Evolutionary conservation across 2,888 invertebrate species (phyloP), one percentile per base, ranked within the genome.

Genomic region (Brassicogethes aeneus): DNA sequence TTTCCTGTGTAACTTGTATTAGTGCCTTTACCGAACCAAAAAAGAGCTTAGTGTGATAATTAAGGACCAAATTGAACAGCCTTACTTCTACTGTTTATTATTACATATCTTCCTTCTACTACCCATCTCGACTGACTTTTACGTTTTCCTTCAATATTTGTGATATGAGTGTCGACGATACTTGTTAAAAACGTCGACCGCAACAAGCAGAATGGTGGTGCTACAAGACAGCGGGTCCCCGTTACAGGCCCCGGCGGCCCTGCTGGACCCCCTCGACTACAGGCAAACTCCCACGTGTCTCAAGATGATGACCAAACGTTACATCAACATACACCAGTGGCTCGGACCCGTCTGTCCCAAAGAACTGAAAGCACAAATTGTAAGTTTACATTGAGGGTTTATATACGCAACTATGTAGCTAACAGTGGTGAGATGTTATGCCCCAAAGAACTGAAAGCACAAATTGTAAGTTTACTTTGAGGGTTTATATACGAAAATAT

Each of bases 311-410:
- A 87, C 88, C 62, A 90, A 90, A 74, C 77, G 90, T 62, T 90
- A 85, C 71, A 86, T 90, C 68, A 88, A 86, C 74, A 77, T 90
- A 66, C 91, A 91, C 70, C 87, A 88, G 70, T 89, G 88, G 87
- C 74, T 90, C 64, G 85, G 88, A 63, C 90, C 90, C 53, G 79
- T 85, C 52, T 79, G 69, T 73, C 71, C 77, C 64, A 87, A 87
- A 76, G 86, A 87, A 73, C 75, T 83, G 62, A 84, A 83, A 71
- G 76, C 82, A 64, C 82, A 83, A 79, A 78, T 83, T 70, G 83
- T 84, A 79, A 76, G 76, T 73, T 34, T 32, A 33, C 16, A 23
- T 10, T 23, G 5, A 23, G 23, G n/a, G n/a, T n/a, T n/a, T n/a
- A n/a, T n/a, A n/a, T n/a, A n/a, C n/a, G n/a, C n/a, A n/a, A n/a